phyloP scores from a whole-genome alignment of 2,113 vertebrate genomes.

The Coreoperca whiteheadi region DNA sequence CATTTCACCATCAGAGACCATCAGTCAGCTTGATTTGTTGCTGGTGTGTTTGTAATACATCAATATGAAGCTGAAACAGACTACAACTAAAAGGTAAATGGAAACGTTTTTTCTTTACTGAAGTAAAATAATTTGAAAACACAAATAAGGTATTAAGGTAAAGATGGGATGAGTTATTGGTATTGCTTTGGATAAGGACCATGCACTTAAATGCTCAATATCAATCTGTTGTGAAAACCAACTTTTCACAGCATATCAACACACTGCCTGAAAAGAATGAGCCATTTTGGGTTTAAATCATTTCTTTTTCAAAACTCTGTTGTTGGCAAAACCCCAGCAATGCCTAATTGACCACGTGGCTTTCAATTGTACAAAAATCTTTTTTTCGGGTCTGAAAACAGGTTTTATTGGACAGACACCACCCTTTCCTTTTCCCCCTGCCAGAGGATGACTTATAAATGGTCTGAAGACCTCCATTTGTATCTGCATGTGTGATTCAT shows the following conservation, averaged over 20 bases:
- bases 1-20: neutral
- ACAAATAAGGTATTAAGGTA: neutral
- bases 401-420: conserved; percentile 5
- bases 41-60: neutral
- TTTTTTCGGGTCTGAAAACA: conserved; percentile 26
- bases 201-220: neutral
- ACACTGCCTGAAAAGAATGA: conserved; percentile 5
- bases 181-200: neutral
- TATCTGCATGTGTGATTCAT: conserved; percentile 70
- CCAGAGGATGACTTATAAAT: conserved; percentile 59
- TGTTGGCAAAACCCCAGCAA: conserved; percentile 41
- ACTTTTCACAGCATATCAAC: neutral
- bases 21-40: neutral
- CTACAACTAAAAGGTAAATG: neutral
- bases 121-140: neutral
- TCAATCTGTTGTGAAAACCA: neutral
- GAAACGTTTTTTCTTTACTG: neutral
- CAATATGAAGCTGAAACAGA: neutral
- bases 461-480: conserved; percentile 55
- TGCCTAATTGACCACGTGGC: conserved; percentile 50
- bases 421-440: neutral
- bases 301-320: conserved; percentile 41
- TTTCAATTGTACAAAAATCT: conserved; percentile 51
- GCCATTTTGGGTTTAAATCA: conserved; percentile 16
- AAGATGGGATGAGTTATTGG: neutral